A percentile compares a stretch with the other conserved stretches of the same genome.
Evolutionary conservation across 2,888 invertebrate genomes (phyloP).

Genomic region (Pseudoips prasinana): DNA sequence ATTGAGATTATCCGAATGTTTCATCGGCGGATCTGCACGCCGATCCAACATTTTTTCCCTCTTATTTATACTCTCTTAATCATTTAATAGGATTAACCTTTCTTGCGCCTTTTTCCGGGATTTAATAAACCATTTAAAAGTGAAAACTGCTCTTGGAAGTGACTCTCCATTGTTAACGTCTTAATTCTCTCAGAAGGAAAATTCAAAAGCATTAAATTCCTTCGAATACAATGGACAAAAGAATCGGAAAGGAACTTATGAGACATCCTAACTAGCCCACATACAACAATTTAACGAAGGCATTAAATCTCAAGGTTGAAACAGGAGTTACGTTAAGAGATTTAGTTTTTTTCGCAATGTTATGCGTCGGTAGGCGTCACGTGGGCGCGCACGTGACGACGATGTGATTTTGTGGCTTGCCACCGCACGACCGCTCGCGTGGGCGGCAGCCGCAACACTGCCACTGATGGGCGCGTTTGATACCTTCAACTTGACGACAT

Average conservation of each 20-base stretch:
- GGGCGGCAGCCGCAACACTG: slow-evolving; percentile 65
- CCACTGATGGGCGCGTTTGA: slow-evolving; percentile 35
- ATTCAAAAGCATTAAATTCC: slow-evolving; percentile 34
- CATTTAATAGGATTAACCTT: slow-evolving; percentile 15
- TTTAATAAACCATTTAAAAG: slow-evolving; percentile 7
- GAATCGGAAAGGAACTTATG: slow-evolving; percentile 52
- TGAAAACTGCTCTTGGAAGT: slow-evolving; percentile 17
- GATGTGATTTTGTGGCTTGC: slow-evolving; percentile 52
- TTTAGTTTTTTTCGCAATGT: slow-evolving; percentile 77
- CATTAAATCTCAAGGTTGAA: slow-evolving; percentile 75
- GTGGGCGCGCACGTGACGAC: slow-evolving; percentile 77
- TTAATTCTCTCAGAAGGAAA: slow-evolving; percentile 29
- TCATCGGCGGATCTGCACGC: slow-evolving; percentile 35
- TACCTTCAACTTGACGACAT: slow-evolving; percentile 35
- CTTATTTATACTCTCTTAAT: slow-evolving; percentile 20
- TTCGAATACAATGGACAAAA: slow-evolving; percentile 63
- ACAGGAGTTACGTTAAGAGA: slow-evolving; percentile 62
- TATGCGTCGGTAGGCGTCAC: slow-evolving; percentile 69
- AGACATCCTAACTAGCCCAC: slow-evolving; percentile 60
- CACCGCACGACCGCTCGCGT: slow-evolving; percentile 64
- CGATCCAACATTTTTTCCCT: too few relatives aligned
- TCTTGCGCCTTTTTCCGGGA: slow-evolving; percentile 1
- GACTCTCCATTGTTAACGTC: slow-evolving; percentile 19
- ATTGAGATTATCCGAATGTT: slow-evolving; percentile 64
- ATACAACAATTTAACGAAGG: slow-evolving; percentile 67